Base-by-base conservation (phyloP, 2,113 vertebrate species). In the Microtus richardsoni region DNA sequence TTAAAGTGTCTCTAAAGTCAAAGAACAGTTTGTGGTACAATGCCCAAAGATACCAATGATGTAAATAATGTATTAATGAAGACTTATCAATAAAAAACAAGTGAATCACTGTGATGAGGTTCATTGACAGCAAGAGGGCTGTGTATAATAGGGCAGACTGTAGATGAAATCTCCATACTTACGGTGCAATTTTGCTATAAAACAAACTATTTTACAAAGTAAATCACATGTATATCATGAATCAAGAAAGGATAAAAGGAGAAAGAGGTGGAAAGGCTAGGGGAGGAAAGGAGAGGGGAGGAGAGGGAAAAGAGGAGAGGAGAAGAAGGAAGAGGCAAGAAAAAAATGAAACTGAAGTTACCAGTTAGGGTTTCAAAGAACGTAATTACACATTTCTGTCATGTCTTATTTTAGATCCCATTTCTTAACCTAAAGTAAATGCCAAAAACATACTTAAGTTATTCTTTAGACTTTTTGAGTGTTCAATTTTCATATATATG, bases 111-210 rank as follows among this genome's bases (percentile, higher is more conserved):
- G 30, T 47, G 41, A 17, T 47, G 28, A 36, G 41, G 16, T 66
- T 66, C 60, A 49, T 12, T 73, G 33, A 79, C 1, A 44, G 13
- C 8, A 5, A 33, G 10, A 1, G 6, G 21, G 2, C 17, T 22
- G 0, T 30, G 0, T 11, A 8, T 14, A 2, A 4, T 4, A 10
- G 22, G 10, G 1, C 7, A 62, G 36, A 13, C 28, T 7, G 10
- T 44, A 26, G 10, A 36, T 5, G 22, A 33, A 58, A 85, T 58
- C 36, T 90, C 16, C 68, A 17, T 39, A 47, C 12, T 60, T 39
- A 21, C 2, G 22, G 5, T 24, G 26, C 3, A 22, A 26, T 66
- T 88, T 28, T 80, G 2, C 39, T 71, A 44, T 22, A 54, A 73
- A 62, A 22, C 33, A 64, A 86, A 24, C 58, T 54, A 12, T 21